Evolutionary conservation across 2,113 vertebrate species (phyloP).

Genomic region (Blennius ocellaris): DNA sequence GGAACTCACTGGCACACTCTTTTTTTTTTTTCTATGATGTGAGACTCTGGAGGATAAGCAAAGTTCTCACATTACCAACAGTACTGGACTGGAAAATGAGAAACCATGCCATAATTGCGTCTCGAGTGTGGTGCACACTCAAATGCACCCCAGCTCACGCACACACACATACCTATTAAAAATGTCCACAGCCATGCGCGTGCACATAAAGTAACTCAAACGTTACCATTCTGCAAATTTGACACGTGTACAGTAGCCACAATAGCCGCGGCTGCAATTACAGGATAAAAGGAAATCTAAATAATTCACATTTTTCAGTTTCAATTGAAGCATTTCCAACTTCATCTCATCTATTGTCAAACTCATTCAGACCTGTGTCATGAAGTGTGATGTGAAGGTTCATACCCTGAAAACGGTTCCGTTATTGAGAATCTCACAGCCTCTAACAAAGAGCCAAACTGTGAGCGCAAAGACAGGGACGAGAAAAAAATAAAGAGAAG

Average conservation of each 20-base stretch:
- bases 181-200: slow-evolving; percentile 10
- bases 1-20: slow-evolving; percentile 57
- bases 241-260: neutral
- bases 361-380: slow-evolving; percentile 43
- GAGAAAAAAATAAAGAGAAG: neutral
- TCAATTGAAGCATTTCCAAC: slow-evolving; percentile 32
- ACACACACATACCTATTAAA: slow-evolving; percentile 41
- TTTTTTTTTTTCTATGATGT: slow-evolving; percentile 75
- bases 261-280: slow-evolving; percentile 21
- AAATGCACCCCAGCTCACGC: slow-evolving; percentile 12
- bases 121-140: slow-evolving; percentile 49
- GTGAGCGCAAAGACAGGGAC: neutral
- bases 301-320: slow-evolving; percentile 42
- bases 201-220: slow-evolving; percentile 16
- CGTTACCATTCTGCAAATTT: slow-evolving; percentile 33
- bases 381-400: slow-evolving; percentile 43
- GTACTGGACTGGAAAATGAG: slow-evolving; percentile 85
- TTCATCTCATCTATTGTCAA: slow-evolving; percentile 51
- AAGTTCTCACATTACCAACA: slow-evolving; percentile 80
- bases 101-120: slow-evolving; percentile 76
- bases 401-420: slow-evolving; percentile 26
- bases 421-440: slow-evolving; percentile 46
- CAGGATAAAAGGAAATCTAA: slow-evolving; percentile 43
- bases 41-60: slow-evolving; percentile 74
- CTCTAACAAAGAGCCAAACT: slow-evolving; percentile 16